A percentile compares a stretch with the other conserved stretches of the same genome.
Conservation (phyloP, 2,797 vertebrate species). For the Dicrostonyx torquatus region DNA sequence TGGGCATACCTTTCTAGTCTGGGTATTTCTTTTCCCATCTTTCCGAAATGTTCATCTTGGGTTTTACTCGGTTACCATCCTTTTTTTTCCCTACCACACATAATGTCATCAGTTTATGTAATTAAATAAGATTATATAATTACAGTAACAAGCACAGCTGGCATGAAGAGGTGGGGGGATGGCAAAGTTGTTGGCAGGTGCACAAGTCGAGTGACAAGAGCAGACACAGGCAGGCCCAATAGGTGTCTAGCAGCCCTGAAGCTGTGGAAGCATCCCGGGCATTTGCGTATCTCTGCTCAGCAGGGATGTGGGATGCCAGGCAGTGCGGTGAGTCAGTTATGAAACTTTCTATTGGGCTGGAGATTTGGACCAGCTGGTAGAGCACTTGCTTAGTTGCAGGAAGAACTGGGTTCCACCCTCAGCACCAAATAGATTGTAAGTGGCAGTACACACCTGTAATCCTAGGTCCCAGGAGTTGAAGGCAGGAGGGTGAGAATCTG, state of each 20-base stretch:
- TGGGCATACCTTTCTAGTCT: background rate
- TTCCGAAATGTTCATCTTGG: slow-evolving; percentile 34
- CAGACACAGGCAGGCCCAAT: background rate
- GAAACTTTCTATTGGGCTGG: background rate
- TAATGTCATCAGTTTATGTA: slow-evolving; percentile 70
- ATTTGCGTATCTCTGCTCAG: background rate
- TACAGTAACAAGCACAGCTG: slow-evolving; percentile 73
- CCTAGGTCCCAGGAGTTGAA: background rate
- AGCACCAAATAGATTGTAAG: background rate
- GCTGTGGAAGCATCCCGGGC: background rate
- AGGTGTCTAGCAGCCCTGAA: background rate
- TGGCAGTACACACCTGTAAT: background rate
- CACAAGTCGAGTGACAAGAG: background rate
- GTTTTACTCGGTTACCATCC: slow-evolving; percentile 5
- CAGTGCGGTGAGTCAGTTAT: background rate
- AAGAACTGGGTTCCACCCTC: background rate
- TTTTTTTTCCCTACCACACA: slow-evolving; percentile 27
- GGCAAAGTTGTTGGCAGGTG: slow-evolving; percentile 55
- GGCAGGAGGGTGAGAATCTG: background rate
- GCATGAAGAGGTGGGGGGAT: background rate
- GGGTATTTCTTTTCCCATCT: background rate
- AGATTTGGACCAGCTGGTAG: background rate
- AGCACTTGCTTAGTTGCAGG: background rate
- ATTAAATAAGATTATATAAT: slow-evolving; percentile 75
- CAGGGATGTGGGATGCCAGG: background rate